These are phyloP conservation scores for Phoxinus dragarum DNA, from an alignment of 2,797 vertebrate genomes.

Conservation along the genomic window DNA sequence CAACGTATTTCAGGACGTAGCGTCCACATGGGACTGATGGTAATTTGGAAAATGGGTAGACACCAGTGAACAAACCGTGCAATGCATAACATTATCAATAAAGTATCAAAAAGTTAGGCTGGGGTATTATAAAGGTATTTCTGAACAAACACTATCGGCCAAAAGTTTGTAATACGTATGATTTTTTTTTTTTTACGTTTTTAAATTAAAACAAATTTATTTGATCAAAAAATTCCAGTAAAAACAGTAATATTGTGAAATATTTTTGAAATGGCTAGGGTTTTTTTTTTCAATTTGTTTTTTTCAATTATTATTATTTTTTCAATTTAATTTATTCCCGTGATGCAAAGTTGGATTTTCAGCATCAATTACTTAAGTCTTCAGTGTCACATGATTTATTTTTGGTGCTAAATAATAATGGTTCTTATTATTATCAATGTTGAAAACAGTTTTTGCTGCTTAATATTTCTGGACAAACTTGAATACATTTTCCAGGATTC, in stretches of 20 bases:
- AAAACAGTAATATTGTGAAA: not conserved
- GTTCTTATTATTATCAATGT: not conserved
- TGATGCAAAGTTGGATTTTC: not conserved
- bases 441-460: not conserved
- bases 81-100: not conserved
- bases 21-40: not conserved
- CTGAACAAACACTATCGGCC: not conserved
- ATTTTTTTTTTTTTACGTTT: not conserved
- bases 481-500: not conserved
- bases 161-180: not conserved
- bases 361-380: not conserved
- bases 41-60: conserved; percentile 8
- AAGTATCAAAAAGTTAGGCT: not conserved
- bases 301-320: too few species aligned
- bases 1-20: conserved; percentile 6
- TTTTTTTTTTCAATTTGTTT: too few species aligned
- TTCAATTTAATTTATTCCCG: not conserved
- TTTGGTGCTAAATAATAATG: not conserved
- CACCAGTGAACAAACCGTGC: not conserved
- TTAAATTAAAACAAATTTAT: not conserved
- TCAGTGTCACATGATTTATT: not conserved
- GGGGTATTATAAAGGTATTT: not conserved
- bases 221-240: not conserved
- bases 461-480: not conserved
- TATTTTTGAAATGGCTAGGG: not conserved